Evolutionary conservation across 2,797 vertebrate genomes (phyloP).

Genomic region (Coregonus suidteri): DNA sequence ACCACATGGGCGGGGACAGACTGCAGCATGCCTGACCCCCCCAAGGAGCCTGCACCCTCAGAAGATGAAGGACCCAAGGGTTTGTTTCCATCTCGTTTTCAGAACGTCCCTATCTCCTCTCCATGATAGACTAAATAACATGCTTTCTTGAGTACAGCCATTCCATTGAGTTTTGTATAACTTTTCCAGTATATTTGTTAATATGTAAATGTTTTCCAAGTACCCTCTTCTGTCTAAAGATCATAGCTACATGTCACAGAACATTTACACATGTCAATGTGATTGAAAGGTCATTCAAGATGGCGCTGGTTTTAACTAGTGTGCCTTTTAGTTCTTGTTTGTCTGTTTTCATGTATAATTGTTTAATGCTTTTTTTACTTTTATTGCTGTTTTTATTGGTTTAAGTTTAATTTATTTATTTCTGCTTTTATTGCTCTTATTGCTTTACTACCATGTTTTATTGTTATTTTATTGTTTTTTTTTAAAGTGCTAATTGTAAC

Average conservation of each 20-base stretch:
- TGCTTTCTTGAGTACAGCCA: slow-evolving; percentile 5
- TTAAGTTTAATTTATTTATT: neutral
- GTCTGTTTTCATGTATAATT: neutral
- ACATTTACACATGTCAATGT: neutral
- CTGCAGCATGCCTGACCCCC: slow-evolving; percentile 95
- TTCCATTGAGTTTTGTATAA: slow-evolving; percentile 26
- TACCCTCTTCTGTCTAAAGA: neutral
- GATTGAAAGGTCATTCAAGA: neutral
- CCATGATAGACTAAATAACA: slow-evolving; percentile 21
- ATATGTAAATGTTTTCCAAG: neutral
- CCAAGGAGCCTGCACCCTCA: slow-evolving; percentile 78
- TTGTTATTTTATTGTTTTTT: neutral
- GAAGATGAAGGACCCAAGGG: slow-evolving; percentile 92
- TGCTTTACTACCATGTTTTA: neutral
- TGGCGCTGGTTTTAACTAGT: neutral
- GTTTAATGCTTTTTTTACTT: neutral
- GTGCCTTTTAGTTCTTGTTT: neutral
- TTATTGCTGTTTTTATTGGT: neutral
- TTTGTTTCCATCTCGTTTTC: slow-evolving; percentile 80
- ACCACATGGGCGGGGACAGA: slow-evolving; percentile 96
- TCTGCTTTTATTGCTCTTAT: neutral
- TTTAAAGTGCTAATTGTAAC: slow-evolving; percentile 2
- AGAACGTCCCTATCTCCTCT: slow-evolving; percentile 4
- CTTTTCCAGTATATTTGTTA: neutral
- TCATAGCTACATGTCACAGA: neutral